phyloP scores from a whole-genome alignment of 2,797 vertebrate species.

The Scleropages formosus region DNA sequence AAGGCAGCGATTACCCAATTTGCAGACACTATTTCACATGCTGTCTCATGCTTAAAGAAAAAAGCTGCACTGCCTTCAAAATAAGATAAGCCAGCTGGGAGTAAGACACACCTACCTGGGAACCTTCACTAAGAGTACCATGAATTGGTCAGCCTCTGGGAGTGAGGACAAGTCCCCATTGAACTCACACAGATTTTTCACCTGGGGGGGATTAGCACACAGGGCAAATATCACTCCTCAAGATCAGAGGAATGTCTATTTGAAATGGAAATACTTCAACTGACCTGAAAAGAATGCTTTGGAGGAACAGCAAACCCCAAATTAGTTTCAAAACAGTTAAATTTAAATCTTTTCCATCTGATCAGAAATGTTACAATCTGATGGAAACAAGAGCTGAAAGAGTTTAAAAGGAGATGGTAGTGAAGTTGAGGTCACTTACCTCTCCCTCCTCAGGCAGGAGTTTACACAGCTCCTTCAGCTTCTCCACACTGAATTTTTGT shows the following conservation, averaged over 20 bases:
- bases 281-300: no score
- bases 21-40: neutral
- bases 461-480: slow-evolving; percentile 71
- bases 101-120: slow-evolving; percentile 60
- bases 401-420: neutral
- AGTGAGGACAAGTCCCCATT: slow-evolving; percentile 61
- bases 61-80: neutral
- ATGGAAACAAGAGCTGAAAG: no score
- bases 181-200: slow-evolving; percentile 63
- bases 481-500: slow-evolving; percentile 64
- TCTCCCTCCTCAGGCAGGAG: slow-evolving; percentile 73
- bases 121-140: slow-evolving; percentile 68
- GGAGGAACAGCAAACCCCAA: no score
- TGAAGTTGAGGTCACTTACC: slow-evolving; percentile 48
- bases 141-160: slow-evolving; percentile 76
- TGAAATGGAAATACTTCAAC: no score
- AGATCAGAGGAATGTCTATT: no score
- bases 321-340: no score
- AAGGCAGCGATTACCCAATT: neutral
- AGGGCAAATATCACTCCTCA: no score
- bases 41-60: neutral
- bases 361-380: no score
- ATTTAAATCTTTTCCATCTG: no score
- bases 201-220: slow-evolving; percentile 50
- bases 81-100: neutral